Base-by-base conservation (phyloP, 2,113 vertebrate genomes). In the Thinocorus orbignyianus region DNA sequence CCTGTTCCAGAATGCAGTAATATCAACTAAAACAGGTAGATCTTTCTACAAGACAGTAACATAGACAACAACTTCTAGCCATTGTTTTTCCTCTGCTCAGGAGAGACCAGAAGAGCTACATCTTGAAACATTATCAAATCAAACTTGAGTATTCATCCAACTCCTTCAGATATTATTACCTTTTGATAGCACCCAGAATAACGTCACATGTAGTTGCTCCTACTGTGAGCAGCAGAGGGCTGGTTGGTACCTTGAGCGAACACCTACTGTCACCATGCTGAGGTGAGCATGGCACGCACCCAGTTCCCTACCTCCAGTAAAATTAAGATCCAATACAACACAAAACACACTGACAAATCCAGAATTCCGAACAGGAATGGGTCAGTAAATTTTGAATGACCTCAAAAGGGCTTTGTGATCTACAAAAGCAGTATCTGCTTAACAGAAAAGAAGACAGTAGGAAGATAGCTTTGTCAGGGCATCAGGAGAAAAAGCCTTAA, bases 231-330 rank as follows among this genome's bases (percentile, higher is more conserved):
- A 66, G 20, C 26, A 22, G 6, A 71, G 20, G 13, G 23, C 9
- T 13, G 7, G 7, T 57, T 54, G 39, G 33, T 9, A 41, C 17
- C 42, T 46, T 6, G 10, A 55, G 33, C 39, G 35, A 49, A 18
- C 11, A 28, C 3, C 6, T 28, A 3, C 11, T 9, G 4, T 9
- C n/a, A 48, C 24, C 51, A 30, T 0, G 1, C 14, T 31, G 13
- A 31, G 6, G 5, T 33, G 25, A 39, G 20, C 7, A 26, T 26
- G 19, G 5, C 8, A 22, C 1, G 6, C 4, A 14, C 9, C 8
- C 17, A 0, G 4, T 28, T 87, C 31, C 23, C 33, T 49, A 46
- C 18, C 68, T 37, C 1, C 9, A 2, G 18, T 20, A 60, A 55
- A 61, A 52, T 23, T 52, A 51, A 65, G 5, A 42, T 15, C 25